Evolutionary conservation across 2,888 invertebrate species (phyloP).

Genomic region (Scaptomyza parva): DNA sequence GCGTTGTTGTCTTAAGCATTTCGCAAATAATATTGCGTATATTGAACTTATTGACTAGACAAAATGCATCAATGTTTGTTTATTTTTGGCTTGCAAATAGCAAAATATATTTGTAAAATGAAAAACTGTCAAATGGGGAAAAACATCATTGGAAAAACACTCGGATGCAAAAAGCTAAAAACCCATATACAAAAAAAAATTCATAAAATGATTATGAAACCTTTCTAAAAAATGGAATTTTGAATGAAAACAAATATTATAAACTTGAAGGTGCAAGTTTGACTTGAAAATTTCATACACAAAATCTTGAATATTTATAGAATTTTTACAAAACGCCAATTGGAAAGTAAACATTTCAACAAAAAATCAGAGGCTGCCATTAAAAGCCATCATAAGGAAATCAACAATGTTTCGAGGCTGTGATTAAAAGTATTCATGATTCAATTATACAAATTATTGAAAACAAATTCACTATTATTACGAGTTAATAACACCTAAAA

Average conservation of each 20-base stretch:
- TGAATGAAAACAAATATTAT: too few species aligned
- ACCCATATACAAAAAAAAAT: neutral
- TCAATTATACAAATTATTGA: neutral
- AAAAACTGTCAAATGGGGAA: constrained; percentile 35
- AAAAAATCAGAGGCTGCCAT: neutral
- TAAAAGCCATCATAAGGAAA: neutral
- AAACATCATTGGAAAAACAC: constrained; percentile 19
- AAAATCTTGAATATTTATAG: neutral
- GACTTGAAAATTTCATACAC: too few species aligned
- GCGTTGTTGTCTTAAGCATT: constrained; percentile 57
- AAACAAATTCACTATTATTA: constrained; percentile 3
- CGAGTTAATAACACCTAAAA: neutral
- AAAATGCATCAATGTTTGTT: constrained; percentile 4
- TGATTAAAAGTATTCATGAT: neutral
- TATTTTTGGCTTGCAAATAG: constrained; percentile 42
- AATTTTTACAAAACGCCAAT: neutral
- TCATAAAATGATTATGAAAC: constrained; percentile 7
- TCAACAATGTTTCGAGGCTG: neutral
- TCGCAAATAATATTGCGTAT: constrained; percentile 67
- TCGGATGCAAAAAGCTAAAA: constrained; percentile 15
- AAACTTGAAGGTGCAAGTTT: too few species aligned
- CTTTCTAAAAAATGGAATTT: neutral
- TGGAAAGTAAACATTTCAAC: neutral
- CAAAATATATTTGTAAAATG: constrained; percentile 22
- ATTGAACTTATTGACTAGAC: constrained; percentile 57